A percentile compares a stretch with the other conserved stretches of the same genome.
These are phyloP conservation scores for Harpegnathos saltator DNA, from an alignment of 1,140 invertebrate species.

Conservation along the genomic window DNA sequence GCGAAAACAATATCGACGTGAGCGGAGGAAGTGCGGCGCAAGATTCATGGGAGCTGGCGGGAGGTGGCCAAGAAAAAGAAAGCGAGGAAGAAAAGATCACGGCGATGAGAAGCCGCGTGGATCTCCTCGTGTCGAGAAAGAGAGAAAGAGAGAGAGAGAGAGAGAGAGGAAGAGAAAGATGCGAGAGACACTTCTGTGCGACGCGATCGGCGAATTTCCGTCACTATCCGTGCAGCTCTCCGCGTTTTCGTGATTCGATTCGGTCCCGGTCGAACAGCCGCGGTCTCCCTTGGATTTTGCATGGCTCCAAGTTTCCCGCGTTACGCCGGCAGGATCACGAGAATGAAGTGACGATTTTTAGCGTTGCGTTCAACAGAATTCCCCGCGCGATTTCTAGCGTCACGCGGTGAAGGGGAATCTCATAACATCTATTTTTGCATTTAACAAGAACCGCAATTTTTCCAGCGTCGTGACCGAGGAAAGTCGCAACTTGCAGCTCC, in stretches of 20 bases:
- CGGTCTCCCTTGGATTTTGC: not conserved
- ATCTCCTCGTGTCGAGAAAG: slow-evolving; percentile 3
- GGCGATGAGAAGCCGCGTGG: not conserved
- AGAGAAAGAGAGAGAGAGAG: not conserved
- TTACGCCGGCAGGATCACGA: too few relatives aligned
- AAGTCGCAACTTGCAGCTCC: too few relatives aligned
- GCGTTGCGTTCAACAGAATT: too few relatives aligned
- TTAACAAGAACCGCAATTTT: too few relatives aligned
- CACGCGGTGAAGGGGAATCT: too few relatives aligned
- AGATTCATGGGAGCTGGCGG: slow-evolving; percentile 42
- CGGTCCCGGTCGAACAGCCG: not conserved
- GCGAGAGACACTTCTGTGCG: not conserved
- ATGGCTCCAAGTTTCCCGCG: not conserved
- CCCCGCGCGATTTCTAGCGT: too few relatives aligned
- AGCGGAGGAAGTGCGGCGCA: slow-evolving; percentile 26
- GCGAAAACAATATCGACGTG: slow-evolving; percentile 31
- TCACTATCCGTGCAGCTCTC: not conserved
- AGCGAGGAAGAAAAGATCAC: slow-evolving; percentile 1
- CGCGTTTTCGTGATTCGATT: not conserved
- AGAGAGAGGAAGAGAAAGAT: too few relatives aligned
- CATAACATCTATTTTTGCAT: too few relatives aligned
- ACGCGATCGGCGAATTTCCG: slow-evolving; percentile 19
- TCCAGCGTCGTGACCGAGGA: too few relatives aligned
- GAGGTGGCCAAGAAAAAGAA: slow-evolving; percentile 9
- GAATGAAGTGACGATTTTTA: too few relatives aligned